Percentiles rank a stretch among this genome's conserved stretches.
Evolutionary conservation across 2,113 vertebrate genomes (phyloP).

Genomic region (Pseudorhombus dupliciocellatus): DNA sequence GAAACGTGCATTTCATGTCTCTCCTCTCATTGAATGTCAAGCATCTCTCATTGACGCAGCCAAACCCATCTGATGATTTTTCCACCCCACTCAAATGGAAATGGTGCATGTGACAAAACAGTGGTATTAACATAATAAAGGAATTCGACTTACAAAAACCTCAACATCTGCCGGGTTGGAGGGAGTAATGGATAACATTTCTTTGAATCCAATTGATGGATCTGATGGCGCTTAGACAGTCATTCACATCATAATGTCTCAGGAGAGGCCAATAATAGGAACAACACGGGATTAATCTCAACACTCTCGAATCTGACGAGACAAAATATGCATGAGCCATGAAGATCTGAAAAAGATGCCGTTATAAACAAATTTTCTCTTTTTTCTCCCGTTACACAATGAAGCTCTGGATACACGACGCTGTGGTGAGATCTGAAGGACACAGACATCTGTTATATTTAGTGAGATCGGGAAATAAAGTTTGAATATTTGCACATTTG

Average conservation of each 20-base stretch:
- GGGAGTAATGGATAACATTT: constrained; percentile 79
- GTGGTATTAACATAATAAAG: constrained; percentile 82
- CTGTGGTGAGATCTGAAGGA: constrained; percentile 22
- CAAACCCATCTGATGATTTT: constrained; percentile 80
- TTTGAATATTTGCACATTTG: constrained; percentile 6
- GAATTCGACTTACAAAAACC: constrained; percentile 79
- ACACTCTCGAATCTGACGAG: constrained; percentile 63
- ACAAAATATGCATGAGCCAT: constrained; percentile 71
- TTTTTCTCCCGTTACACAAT: constrained; percentile 27
- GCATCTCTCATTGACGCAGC: constrained; percentile 75
- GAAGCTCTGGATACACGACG: constrained; percentile 4
- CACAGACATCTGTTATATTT: neutral
- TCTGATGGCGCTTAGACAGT: constrained; percentile 79
- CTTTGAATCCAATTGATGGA: constrained; percentile 82
- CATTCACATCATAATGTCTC: constrained; percentile 78
- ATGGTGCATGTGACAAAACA: constrained; percentile 77
- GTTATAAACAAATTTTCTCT: constrained; percentile 64
- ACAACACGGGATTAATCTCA: constrained; percentile 80
- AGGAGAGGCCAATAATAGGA: constrained; percentile 80
- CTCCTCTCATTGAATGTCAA: constrained; percentile 79
- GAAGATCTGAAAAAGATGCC: constrained; percentile 57
- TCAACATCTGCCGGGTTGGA: constrained; percentile 79
- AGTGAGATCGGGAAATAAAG: neutral
- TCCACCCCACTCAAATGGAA: constrained; percentile 78
- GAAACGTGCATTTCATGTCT: constrained; percentile 73